Conservation (phyloP, 2,797 vertebrate genomes). For the Mus caroli region DNA sequence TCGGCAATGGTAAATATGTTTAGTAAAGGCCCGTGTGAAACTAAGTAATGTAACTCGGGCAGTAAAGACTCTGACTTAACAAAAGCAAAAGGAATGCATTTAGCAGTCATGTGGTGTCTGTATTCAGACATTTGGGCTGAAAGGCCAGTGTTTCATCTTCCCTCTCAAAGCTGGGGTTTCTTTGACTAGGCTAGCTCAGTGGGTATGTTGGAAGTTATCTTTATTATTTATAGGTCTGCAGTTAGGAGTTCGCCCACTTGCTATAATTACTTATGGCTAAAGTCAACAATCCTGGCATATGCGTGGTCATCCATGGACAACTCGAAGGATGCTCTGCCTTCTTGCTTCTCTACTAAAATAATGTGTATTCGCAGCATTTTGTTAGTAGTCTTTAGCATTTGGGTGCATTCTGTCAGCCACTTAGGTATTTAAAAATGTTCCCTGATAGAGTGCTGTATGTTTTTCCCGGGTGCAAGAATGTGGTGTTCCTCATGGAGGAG, state of each 20-base stretch:
- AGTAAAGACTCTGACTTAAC: not conserved
- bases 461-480: not conserved
- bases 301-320: not conserved
- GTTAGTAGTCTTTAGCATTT: not conserved
- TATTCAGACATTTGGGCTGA: slow-evolving; percentile 23
- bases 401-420: not conserved
- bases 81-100: slow-evolving; percentile 47
- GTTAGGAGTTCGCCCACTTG: slow-evolving; percentile 12
- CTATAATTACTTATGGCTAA: slow-evolving; percentile 27
- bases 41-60: not conserved
- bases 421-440: slow-evolving; percentile 23
- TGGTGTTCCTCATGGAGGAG: not conserved
- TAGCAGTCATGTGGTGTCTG: slow-evolving; percentile 15
- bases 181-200: slow-evolving; percentile 5
- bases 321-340: not conserved
- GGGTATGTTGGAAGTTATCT: not conserved
- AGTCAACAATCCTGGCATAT: not conserved
- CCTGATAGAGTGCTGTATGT: not conserved
- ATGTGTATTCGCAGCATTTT: not conserved
- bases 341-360: not conserved
- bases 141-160: slow-evolving; percentile 29
- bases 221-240: not conserved
- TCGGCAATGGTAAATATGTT: not conserved
- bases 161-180: slow-evolving; percentile 31
- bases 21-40: not conserved